Percentiles rank a stretch among this genome's conserved stretches.
These are phyloP conservation scores for Druon quercuslanigerum DNA, from an alignment of 1,140 invertebrate genomes.

Conservation along the genomic window DNA sequence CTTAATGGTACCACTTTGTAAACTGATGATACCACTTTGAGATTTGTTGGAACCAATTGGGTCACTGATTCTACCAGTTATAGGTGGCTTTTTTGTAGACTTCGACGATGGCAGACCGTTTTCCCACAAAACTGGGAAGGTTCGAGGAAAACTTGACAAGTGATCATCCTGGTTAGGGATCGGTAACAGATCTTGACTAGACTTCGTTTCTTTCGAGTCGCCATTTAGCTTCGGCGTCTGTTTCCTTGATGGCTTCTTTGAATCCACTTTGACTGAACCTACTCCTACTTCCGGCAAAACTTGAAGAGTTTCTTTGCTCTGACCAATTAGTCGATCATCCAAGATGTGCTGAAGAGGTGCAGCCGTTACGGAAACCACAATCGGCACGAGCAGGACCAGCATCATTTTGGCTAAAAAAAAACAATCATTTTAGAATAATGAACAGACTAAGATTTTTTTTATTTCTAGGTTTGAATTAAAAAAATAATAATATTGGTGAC, in stretches of 20 bases:
- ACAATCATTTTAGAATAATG: background rate
- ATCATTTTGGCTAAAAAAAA: constrained; percentile 42
- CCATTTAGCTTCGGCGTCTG: background rate
- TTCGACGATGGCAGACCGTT: background rate
- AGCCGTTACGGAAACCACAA: constrained; percentile 47
- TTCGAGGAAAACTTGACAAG: background rate
- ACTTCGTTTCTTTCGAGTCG: background rate
- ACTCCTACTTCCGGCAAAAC: constrained; percentile 42
- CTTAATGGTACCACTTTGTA: background rate
- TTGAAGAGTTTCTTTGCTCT: constrained; percentile 36
- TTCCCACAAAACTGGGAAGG: too few species aligned
- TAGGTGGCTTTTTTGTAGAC: background rate
- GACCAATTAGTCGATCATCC: constrained; percentile 34
- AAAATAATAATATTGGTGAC: too few species aligned
- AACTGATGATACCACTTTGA: background rate
- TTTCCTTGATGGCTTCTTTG: constrained; percentile 43
- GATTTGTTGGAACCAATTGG: background rate
- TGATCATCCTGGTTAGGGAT: background rate
- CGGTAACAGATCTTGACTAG: constrained; percentile 4
- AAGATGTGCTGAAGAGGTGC: constrained; percentile 44
- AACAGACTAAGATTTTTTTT: too few species aligned
- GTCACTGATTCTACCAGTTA: background rate
- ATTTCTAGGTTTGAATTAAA: too few species aligned
- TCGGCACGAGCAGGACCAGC: constrained; percentile 41
- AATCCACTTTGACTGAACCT: constrained; percentile 44